A percentile compares a stretch with the other conserved stretches of the same genome.
Evolutionary conservation across 2,888 invertebrate genomes (phyloP).

Genomic region (Apodemia hepburni): DNA sequence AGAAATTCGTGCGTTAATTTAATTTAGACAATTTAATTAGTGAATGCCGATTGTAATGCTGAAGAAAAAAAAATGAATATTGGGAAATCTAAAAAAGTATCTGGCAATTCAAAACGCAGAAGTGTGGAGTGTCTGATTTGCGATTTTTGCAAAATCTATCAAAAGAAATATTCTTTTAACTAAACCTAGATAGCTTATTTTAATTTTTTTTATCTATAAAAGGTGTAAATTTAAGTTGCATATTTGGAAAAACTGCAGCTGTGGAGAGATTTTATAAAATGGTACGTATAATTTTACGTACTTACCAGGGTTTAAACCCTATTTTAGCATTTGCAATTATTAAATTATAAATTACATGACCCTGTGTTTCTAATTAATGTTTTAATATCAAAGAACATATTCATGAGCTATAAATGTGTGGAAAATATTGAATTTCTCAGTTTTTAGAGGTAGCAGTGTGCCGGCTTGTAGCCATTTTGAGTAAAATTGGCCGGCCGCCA

Average conservation of each 20-base stretch:
- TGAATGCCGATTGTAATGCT: no score
- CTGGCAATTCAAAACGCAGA: no score
- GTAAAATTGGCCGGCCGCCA: conserved; percentile 62
- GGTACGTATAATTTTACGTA: conserved; percentile 31
- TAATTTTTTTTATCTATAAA: background rate
- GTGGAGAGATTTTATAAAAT: conserved; percentile 38
- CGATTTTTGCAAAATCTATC: no score
- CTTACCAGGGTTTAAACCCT: background rate
- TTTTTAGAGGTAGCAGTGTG: background rate
- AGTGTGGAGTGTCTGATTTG: no score
- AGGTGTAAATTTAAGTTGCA: background rate
- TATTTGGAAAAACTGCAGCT: conserved; percentile 30
- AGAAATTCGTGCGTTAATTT: no score
- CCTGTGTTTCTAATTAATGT: background rate
- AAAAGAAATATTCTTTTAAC: background rate
- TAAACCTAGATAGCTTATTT: background rate
- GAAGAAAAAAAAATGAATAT: no score
- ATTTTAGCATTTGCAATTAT: background rate
- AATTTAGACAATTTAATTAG: no score
- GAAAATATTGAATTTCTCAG: background rate
- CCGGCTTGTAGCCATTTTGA: conserved; percentile 63
- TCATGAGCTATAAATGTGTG: background rate
- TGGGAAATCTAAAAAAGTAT: no score
- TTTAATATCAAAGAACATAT: background rate
- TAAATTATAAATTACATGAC: background rate